Base-by-base conservation (phyloP, 2,797 vertebrate species). In the Psittacula derbiana region DNA sequence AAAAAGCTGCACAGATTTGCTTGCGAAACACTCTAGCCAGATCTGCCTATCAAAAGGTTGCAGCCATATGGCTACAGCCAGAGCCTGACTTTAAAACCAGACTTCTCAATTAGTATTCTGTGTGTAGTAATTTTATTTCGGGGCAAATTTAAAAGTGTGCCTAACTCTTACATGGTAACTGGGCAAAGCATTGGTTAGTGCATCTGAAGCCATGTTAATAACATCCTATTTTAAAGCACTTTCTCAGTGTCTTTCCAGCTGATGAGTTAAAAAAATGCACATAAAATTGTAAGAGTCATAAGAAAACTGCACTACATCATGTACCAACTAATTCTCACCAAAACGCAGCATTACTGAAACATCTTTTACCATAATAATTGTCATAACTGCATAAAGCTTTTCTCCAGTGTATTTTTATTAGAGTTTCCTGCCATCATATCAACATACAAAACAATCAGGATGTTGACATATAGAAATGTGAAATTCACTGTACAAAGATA, bases 401-500 rank as follows among this genome's bases (percentile, higher is more conserved):
- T 97, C 97, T 97, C 95, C 96, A 97, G 92, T 96, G 72, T 96
- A 93, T 96, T 98, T 98, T 98, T 98, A 98, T 98, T 98, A 98
- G 97, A 98, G 98, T 98, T 98, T 98, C 98, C 99, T 99, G 98
- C 98, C 98, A 98, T 98, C 98, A 98, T 99, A 98, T 98, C 98
- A 99, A 99, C 98, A 99, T 99, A 99, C 98, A 99, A 99, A 99
- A 99, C 99, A 99, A 98, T 98, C 97, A 98, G 98, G 98, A 98
- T 98, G 98, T 98, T 98, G 98, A 99, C 98, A 99, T 98, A 99
- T 98, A 99, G 97, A 99, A 99, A 99, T 97, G 98, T 98, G 98
- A 98, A 99, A 98, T 98, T 98, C 98, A 99, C 98, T 98, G 98
- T 99, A 99, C 99, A 99, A 99, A 99, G 98, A 98, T 99, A 99